phyloP scores from a whole-genome alignment of 2,797 vertebrate genomes.

The Xerus rutilus region DNA sequence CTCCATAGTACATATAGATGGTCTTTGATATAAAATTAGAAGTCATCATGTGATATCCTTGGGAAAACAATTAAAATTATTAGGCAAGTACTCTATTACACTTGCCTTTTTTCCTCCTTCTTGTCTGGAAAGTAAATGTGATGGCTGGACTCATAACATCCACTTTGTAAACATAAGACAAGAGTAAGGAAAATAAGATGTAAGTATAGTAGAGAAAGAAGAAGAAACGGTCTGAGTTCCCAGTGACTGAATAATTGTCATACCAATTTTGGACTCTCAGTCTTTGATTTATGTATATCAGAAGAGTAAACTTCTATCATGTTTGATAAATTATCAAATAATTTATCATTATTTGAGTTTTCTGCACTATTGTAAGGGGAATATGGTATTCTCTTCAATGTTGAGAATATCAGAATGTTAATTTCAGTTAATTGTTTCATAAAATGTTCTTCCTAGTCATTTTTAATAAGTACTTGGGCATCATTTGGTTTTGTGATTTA shows the following conservation, averaged over 20 bases:
- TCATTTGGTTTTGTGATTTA: constrained; percentile 11
- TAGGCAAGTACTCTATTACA: not conserved
- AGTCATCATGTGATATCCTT: not conserved
- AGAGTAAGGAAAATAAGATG: not conserved
- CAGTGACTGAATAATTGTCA: not conserved
- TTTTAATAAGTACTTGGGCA: not conserved
- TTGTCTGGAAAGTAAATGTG: not conserved
- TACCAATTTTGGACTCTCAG: not conserved
- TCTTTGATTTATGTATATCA: not conserved
- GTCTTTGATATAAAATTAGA: not conserved
- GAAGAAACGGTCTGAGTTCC: not conserved
- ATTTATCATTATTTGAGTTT: not conserved
- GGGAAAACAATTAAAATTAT: not conserved
- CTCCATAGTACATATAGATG: not conserved
- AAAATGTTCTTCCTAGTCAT: not conserved
- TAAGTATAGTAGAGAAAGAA: not conserved
- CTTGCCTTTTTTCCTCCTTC: not conserved
- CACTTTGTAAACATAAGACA: not conserved
- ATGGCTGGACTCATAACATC: not conserved
- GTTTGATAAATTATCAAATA: no score
- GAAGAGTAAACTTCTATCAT: not conserved
- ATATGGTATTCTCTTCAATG: not conserved
- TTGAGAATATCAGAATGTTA: not conserved
- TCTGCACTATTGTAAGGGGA: not conserved
- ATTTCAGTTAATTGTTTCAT: not conserved